Percentiles rank a stretch among this genome's conserved stretches.
These are phyloP conservation scores for Neodon shergylaensis DNA, from an alignment of 2,113 vertebrate species.

Conservation along the genomic window DNA sequence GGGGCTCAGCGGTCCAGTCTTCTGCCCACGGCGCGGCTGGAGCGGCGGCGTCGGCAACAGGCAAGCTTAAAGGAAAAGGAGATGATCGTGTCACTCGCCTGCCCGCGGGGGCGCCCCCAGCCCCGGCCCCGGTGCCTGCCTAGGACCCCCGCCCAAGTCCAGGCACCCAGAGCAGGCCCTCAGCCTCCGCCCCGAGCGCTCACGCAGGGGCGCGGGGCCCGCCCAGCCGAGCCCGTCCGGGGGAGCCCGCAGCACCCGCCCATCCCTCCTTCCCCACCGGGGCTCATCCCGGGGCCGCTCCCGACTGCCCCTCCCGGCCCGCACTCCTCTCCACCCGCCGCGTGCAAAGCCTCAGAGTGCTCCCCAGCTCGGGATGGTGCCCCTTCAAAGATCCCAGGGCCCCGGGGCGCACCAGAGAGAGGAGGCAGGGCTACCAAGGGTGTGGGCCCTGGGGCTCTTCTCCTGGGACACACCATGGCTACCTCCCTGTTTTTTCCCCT, in stretches of 20 bases:
- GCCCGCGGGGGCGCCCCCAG: constrained; percentile 81
- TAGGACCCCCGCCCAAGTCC: not conserved
- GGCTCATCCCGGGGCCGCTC: not conserved
- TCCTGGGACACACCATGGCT: not conserved
- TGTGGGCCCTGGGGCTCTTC: not conserved
- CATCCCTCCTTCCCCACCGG: not conserved
- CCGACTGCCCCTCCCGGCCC: not conserved
- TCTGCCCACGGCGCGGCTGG: constrained; percentile 83
- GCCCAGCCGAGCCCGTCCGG: not conserved
- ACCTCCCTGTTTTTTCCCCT: constrained; percentile 55
- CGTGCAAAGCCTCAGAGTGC: not conserved
- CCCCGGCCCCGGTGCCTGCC: not conserved
- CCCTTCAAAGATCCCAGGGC: constrained; percentile 23
- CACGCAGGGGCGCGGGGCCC: not conserved
- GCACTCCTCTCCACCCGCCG: not conserved
- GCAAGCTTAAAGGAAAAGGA: constrained; percentile 93
- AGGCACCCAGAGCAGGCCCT: constrained; percentile 49
- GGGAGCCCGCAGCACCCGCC: constrained; percentile 19
- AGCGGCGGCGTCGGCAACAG: constrained; percentile 93
- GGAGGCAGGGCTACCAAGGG: not conserved
- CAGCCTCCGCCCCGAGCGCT: constrained; percentile 59
- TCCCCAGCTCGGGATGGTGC: not conserved
- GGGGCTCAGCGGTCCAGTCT: constrained; percentile 84
- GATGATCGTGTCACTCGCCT: constrained; percentile 93
- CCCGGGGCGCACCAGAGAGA: not conserved